Conservation (phyloP, 2,888 invertebrate genomes). For the Mimas tiliae region DNA sequence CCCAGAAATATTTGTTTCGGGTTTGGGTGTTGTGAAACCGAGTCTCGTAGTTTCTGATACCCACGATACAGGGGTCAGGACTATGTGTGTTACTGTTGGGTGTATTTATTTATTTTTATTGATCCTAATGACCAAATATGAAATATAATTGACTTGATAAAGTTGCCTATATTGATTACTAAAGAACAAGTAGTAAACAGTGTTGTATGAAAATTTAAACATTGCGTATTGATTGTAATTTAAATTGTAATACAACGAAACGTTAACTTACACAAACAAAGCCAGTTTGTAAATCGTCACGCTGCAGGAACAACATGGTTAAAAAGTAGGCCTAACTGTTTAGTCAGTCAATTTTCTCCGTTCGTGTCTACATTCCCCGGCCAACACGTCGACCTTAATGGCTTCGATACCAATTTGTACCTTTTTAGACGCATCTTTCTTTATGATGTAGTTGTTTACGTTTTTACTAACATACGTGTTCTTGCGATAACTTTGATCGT, state of each 20-base stretch:
- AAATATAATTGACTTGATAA: too few relatives aligned
- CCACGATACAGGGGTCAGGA: too few relatives aligned
- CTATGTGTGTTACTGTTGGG: too few relatives aligned
- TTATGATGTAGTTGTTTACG: slow-evolving; percentile 18
- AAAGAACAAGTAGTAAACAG: neutral
- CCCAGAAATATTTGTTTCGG: too few relatives aligned
- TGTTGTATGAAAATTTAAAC: neutral
- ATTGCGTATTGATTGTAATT: neutral
- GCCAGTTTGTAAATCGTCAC: slow-evolving; percentile 50
- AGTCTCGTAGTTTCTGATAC: too few relatives aligned
- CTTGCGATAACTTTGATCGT: neutral
- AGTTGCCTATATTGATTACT: too few relatives aligned
- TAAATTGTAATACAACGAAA: slow-evolving; percentile 33
- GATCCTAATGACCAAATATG: too few relatives aligned
- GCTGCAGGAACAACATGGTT: slow-evolving; percentile 54
- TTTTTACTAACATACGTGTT: slow-evolving; percentile 7
- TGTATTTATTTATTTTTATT: too few relatives aligned
- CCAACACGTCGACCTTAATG: slow-evolving; percentile 63
- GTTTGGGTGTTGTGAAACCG: too few relatives aligned
- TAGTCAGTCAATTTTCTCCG: slow-evolving; percentile 58
- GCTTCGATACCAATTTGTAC: slow-evolving; percentile 37
- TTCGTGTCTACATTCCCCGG: slow-evolving; percentile 57
- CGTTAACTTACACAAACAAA: slow-evolving; percentile 45
- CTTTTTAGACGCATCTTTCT: slow-evolving; percentile 26
- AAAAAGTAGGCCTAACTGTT: slow-evolving; percentile 76